phyloP scores from a whole-genome alignment of 2,888 invertebrate genomes.

The Scaptomyza parva region DNA sequence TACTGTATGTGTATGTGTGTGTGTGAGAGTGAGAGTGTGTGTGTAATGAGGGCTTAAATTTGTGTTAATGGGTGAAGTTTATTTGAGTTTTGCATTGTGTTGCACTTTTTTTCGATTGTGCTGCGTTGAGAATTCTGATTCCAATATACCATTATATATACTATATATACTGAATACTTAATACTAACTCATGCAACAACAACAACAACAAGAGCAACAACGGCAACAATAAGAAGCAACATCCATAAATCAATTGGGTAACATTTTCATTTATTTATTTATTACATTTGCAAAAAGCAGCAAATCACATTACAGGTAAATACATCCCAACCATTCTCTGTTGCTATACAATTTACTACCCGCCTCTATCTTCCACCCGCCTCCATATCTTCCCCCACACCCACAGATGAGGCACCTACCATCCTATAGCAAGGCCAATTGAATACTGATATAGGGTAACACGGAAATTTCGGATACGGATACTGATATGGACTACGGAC shows the following conservation, averaged over 20 bases:
- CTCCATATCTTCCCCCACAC: neutral
- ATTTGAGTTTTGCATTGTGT: constrained; percentile 44
- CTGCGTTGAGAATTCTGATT: constrained; percentile 24
- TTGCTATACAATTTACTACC: constrained; percentile 6
- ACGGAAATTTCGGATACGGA: constrained; percentile 43
- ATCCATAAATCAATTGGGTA: constrained; percentile 69
- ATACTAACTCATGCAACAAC: neutral
- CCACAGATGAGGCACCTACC: neutral
- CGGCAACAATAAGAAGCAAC: neutral
- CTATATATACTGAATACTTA: neutral
- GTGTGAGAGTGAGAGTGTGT: too few species aligned
- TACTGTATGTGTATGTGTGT: neutral
- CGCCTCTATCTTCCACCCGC: neutral
- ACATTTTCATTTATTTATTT: constrained; percentile 73
- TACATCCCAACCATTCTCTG: constrained; percentile 9
- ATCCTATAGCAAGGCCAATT: constrained; percentile 40
- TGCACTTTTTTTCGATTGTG: constrained; percentile 16
- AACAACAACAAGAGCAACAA: neutral
- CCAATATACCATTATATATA: neutral
- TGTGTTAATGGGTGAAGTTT: constrained; percentile 77
- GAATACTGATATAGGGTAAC: constrained; percentile 45
- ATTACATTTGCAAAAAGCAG: constrained; percentile 53
- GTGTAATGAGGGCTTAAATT: constrained; percentile 47
- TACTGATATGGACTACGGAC: constrained; percentile 34
- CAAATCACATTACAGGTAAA: constrained; percentile 52